phyloP scores from a whole-genome alignment of 2,797 vertebrate genomes.

The Staurois parvus region DNA sequence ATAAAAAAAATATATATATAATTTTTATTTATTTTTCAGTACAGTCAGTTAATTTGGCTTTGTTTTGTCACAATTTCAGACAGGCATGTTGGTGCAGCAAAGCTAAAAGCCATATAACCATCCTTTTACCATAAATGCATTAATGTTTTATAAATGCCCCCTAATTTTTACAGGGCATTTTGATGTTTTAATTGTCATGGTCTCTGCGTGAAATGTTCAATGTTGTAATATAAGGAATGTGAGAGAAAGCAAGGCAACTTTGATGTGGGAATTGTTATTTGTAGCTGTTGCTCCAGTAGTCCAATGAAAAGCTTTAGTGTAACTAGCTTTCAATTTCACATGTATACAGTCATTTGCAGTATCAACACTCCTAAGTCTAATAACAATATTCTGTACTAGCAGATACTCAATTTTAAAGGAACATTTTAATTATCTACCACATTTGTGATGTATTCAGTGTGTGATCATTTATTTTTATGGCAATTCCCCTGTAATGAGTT shows the following conservation, averaged over 20 bases:
- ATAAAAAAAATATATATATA: too few species aligned
- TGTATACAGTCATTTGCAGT: slow-evolving; percentile 32
- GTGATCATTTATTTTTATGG: slow-evolving; percentile 45
- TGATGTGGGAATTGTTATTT: slow-evolving; percentile 4
- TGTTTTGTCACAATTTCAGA: too few species aligned
- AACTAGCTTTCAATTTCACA: slow-evolving; percentile 11
- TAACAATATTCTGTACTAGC: slow-evolving; percentile 16
- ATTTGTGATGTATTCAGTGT: slow-evolving; percentile 41
- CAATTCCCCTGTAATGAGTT: slow-evolving; percentile 47
- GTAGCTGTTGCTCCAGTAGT: neutral
- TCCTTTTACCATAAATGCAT: neutral
- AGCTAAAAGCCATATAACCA: neutral
- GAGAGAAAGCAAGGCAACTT: neutral
- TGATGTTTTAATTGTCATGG: neutral
- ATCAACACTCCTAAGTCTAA: slow-evolving; percentile 23
- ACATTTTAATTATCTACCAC: slow-evolving; percentile 44
- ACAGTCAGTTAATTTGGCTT: too few species aligned
- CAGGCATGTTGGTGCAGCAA: neutral
- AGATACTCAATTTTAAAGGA: slow-evolving; percentile 21
- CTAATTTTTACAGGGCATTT: neutral
- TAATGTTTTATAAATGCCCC: neutral
- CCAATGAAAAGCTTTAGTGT: neutral
- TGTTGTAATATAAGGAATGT: neutral
- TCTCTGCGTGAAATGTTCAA: neutral
- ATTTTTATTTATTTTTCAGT: too few species aligned